Conservation (phyloP, 2,113 vertebrate species). For the Laticauda laticaudata region DNA sequence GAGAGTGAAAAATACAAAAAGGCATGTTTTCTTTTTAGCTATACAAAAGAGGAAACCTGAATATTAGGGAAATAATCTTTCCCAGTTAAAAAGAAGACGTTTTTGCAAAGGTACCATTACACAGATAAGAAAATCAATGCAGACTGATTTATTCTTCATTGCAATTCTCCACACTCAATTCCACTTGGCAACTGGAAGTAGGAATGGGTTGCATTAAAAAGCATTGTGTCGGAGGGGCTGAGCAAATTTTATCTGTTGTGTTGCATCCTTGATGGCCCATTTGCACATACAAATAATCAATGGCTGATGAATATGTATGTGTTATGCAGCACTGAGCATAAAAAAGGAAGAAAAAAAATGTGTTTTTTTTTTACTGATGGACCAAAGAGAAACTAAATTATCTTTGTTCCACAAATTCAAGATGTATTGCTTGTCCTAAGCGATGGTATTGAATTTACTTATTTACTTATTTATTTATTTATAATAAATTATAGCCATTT, state of each 20-base stretch:
- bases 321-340: background rate
- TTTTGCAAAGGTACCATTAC: background rate
- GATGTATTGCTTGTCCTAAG: slow-evolving; percentile 18
- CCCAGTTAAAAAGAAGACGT: background rate
- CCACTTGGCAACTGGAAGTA: background rate
- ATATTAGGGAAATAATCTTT: background rate
- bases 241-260: background rate
- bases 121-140: background rate
- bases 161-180: background rate
- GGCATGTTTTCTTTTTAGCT: background rate
- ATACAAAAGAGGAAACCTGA: background rate
- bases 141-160: background rate
- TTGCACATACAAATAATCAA: background rate
- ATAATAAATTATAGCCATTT: background rate
- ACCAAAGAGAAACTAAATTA: slow-evolving; percentile 18
- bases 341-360: background rate
- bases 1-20: background rate
- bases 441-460: background rate
- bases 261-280: background rate
- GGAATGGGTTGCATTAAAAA: background rate
- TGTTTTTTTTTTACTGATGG: background rate
- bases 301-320: background rate
- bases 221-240: background rate
- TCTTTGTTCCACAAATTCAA: slow-evolving; percentile 11
- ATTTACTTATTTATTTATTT: background rate